A percentile compares a stretch with the other conserved stretches of the same genome.
Conservation (phyloP, 2,797 vertebrate genomes). For the Premnoplex brunnescens region DNA sequence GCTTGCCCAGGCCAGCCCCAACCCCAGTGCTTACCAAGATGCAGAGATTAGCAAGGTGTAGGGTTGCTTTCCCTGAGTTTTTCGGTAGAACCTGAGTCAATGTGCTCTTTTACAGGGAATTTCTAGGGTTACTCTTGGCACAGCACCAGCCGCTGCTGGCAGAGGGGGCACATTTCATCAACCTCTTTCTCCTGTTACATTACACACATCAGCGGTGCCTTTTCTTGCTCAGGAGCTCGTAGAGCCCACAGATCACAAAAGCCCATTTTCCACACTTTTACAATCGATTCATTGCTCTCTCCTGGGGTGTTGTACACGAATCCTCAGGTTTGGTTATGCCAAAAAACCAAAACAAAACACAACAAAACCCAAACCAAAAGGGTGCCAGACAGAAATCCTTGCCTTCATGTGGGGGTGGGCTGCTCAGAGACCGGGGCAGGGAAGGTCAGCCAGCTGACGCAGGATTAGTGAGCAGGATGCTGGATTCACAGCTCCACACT, state of each 20-base stretch:
- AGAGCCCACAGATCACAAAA: neutral
- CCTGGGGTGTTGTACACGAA: fast-evolving
- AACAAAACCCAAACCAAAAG: no score
- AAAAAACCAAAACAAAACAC: neutral
- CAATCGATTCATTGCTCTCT: neutral
- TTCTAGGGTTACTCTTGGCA: constrained; percentile 4
- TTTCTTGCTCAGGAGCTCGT: neutral
- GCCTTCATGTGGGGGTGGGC: neutral
- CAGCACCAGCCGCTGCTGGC: neutral
- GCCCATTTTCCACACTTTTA: neutral
- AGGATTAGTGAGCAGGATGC: neutral
- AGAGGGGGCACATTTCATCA: neutral
- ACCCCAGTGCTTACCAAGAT: neutral
- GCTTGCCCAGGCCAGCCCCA: neutral
- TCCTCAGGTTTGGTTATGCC: fast-evolving
- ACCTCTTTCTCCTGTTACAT: constrained; percentile 4
- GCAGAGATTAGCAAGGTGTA: neutral
- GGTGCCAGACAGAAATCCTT: neutral
- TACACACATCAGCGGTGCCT: neutral
- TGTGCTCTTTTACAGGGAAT: neutral
- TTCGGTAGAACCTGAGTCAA: neutral
- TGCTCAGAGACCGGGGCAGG: neutral
- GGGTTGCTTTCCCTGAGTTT: neutral
- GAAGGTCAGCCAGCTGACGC: neutral
- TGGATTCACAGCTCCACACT: neutral